Evolutionary conservation across 30 jellyfish, hydroid and myxozoan genomes (phyloP).

Genomic region (Morbakka virulenta): DNA sequence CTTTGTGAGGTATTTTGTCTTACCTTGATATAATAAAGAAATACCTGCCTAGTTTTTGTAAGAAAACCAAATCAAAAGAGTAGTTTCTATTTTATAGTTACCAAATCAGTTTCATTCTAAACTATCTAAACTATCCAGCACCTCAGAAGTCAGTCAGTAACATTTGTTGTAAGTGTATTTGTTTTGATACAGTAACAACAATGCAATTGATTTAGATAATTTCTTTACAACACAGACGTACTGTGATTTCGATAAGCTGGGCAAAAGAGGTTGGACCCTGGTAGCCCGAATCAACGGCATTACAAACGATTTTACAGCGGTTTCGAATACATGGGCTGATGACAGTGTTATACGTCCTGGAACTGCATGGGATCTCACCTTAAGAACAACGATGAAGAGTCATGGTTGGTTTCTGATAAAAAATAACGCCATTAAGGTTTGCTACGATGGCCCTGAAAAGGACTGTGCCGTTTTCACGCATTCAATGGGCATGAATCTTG

Average conservation of each 20-base stretch:
- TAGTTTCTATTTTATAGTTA: too few relatives aligned
- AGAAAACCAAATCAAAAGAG: too few relatives aligned
- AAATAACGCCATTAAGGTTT: slow-evolving; percentile 85
- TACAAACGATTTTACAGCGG: slow-evolving; percentile 92
- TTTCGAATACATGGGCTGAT: slow-evolving; percentile 98
- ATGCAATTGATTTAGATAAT: too few relatives aligned
- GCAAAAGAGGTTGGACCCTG: slow-evolving; percentile 97
- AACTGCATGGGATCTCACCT: slow-evolving; percentile 71
- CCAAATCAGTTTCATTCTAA: too few relatives aligned
- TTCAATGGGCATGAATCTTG: slow-evolving; percentile 73
- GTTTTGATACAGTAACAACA: too few relatives aligned
- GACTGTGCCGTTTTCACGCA: slow-evolving; percentile 95
- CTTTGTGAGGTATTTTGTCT: too few relatives aligned
- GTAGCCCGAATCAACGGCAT: slow-evolving; percentile 99
- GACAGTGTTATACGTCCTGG: slow-evolving; percentile 85
- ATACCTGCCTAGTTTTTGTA: too few relatives aligned
- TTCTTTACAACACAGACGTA: slow-evolving; percentile 63
- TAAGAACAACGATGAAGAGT: slow-evolving; percentile 78
- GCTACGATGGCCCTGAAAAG: slow-evolving; percentile 89
- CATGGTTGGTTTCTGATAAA: slow-evolving; percentile 93
- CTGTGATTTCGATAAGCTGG: slow-evolving; percentile 89
- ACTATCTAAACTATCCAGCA: too few relatives aligned
- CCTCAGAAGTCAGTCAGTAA: too few relatives aligned
- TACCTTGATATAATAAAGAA: too few relatives aligned
- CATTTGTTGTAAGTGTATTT: too few relatives aligned